Evolutionary conservation across 1,140 invertebrate genomes (phyloP).

Genomic region (Drosophila tristis): DNA sequence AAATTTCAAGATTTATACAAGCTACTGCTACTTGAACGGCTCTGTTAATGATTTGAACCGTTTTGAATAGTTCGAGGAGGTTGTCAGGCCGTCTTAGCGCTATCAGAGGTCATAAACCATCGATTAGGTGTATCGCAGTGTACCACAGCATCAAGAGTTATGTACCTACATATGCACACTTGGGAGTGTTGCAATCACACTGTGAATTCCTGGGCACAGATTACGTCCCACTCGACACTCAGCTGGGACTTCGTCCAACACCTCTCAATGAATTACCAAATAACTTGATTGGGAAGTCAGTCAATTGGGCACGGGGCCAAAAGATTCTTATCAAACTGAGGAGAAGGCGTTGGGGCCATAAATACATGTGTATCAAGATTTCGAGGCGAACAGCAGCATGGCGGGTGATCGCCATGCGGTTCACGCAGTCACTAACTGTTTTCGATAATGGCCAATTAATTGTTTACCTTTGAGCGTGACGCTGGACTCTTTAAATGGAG

Average conservation of each 20-base stretch:
- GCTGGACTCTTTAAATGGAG: constrained; percentile 23
- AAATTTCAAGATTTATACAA: constrained; percentile 44
- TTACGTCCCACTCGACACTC: constrained; percentile 15
- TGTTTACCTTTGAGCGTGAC: constrained; percentile 54
- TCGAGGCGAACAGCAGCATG: constrained; percentile 31
- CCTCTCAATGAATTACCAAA: constrained; percentile 22
- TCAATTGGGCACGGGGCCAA: constrained; percentile 33
- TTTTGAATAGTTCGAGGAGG: not conserved
- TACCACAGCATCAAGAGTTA: constrained; percentile 25
- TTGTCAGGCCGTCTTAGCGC: constrained; percentile 9
- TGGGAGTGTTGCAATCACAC: constrained; percentile 4
- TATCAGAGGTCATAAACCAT: constrained; percentile 34
- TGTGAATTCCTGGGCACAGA: constrained; percentile 10
- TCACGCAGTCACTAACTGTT: constrained; percentile 62
- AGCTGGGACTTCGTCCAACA: constrained; percentile 11
- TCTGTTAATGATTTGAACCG: constrained; percentile 32
- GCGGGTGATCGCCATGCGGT: constrained; percentile 14
- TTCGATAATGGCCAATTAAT: constrained; percentile 50
- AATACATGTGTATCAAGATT: constrained; percentile 30
- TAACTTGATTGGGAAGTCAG: constrained; percentile 20
- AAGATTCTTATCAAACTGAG: constrained; percentile 17
- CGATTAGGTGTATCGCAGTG: constrained; percentile 32
- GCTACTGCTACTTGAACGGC: constrained; percentile 17
- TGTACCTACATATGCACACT: constrained; percentile 3
- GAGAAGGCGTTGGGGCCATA: not conserved